Base-by-base conservation (phyloP, 2,113 vertebrate species). In the Petroica traversi region DNA sequence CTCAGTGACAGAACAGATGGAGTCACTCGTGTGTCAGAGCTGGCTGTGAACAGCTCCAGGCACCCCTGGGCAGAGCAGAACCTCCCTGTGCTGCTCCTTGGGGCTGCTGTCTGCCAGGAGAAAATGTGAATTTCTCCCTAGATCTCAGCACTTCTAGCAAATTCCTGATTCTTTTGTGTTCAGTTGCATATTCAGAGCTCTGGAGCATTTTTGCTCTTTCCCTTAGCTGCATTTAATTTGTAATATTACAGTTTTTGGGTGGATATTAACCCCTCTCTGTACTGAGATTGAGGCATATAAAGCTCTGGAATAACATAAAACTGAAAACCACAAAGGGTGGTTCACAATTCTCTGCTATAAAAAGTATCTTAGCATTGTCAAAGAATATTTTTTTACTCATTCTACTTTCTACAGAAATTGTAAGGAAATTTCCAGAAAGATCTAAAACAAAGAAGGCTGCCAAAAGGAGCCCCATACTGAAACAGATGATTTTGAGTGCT, bases 121-220 rank as follows among this genome's bases (percentile, higher is more conserved):
- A 49, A 48, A 61, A 36, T 51, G 51, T 4, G 64, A 45, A 64
- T 88, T 14, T 5, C 33, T 63, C 18, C 40, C 33, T 25, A 2
- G 29, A 11, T 38, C 34, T 83, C 57, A 63, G 46, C 36, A 16
- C 26, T 54, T 11, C 15, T 55, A 62, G 51, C 16, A 28, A 31
- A 18, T 43, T 34, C 59, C 58, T 26, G 29, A 26, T 67, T 45
- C 28, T 41, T 28, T n/a, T 40, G 8, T n/a, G 17, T 5, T 14
- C 6, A 58, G 22, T 19, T 73, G n/a, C 0, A 3, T 34, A 11
- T 41, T 38, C 1, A 2, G 49, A 46, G 19, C 3, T 64, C 41
- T 4, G 2, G 25, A 72, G 14, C 1, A 1, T 28, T 79, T 69
- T 43, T 31, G 6, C 12, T 12, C 29, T 54, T 72, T 55, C 28